Percentiles rank a stretch among this genome's conserved stretches.
These are phyloP conservation scores for Carassius auratus DNA, from an alignment of 2,113 vertebrate species.

Conservation along the genomic window DNA sequence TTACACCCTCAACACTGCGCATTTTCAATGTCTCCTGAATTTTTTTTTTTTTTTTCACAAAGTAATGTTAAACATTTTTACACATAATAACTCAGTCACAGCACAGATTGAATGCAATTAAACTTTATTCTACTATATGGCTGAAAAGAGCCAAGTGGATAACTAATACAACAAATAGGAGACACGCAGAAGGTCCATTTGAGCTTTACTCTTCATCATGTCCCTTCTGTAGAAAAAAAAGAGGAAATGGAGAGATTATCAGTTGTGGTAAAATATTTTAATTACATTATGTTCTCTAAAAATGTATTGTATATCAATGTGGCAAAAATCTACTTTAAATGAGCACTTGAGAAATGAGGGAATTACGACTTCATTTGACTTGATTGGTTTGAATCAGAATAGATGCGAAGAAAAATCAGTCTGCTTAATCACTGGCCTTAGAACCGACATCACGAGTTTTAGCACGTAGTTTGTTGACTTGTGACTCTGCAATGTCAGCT, in stretches of 20 bases:
- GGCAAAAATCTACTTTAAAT: not conserved
- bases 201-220: slow-evolving; percentile 70
- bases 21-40: too few species aligned
- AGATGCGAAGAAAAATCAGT: not conserved
- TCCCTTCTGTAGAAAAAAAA: slow-evolving; percentile 69
- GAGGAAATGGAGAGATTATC: slow-evolving; percentile 26
- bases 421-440: slow-evolving; percentile 64
- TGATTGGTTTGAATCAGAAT: not conserved
- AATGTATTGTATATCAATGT: not conserved
- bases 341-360: not conserved
- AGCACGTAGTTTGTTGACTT: slow-evolving; percentile 76
- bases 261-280: not conserved
- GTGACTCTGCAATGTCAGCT: slow-evolving; percentile 75
- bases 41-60: too few species aligned
- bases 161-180: slow-evolving; percentile 24
- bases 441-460: slow-evolving; percentile 72
- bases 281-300: not conserved
- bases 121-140: slow-evolving; percentile 46
- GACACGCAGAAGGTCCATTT: slow-evolving; percentile 6
- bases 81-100: not conserved
- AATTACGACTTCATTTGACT: not conserved
- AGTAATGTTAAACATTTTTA: not conserved
- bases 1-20: not conserved
- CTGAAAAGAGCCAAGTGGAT: not conserved
- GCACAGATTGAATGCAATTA: slow-evolving; percentile 38